Evolutionary conservation across 92 coral and sea anemone genomes (phyloP).

Genomic region (Pocillopora meandrina): DNA sequence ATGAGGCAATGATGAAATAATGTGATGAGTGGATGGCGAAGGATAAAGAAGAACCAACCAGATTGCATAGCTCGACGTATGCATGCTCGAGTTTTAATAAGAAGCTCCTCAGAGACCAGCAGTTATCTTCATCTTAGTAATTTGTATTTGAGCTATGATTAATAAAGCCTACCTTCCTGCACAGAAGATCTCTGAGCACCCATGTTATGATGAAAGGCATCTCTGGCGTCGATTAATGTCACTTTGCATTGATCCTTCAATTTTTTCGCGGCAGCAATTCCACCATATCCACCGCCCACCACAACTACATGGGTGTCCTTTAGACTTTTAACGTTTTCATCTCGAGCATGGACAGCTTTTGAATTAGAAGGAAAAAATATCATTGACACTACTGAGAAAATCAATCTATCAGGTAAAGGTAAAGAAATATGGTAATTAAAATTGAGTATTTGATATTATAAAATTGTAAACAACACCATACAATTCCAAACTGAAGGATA

Average conservation of each 20-base stretch:
- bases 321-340: conserved; percentile 59
- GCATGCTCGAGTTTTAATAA: too few relatives aligned
- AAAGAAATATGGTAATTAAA: too few relatives aligned
- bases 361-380: not conserved
- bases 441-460: too few relatives aligned
- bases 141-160: not conserved
- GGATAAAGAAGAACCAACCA: too few relatives aligned
- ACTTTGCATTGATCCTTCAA: conserved; percentile 85
- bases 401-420: too few relatives aligned
- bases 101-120: too few relatives aligned
- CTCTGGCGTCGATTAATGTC: conserved; percentile 88
- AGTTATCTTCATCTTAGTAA: not conserved
- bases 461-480: too few relatives aligned
- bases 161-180: conserved; percentile 68
- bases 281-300: conserved; percentile 93
- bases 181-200: conserved; percentile 96
- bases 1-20: too few relatives aligned
- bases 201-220: conserved; percentile 97
- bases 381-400: too few relatives aligned
- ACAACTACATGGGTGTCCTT: conserved; percentile 81
- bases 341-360: conserved; percentile 30
- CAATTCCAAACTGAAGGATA: too few relatives aligned
- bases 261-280: conserved; percentile 83
- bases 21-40: too few relatives aligned
- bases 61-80: too few relatives aligned